Evolutionary conservation across 2,888 invertebrate species (phyloP).

Genomic region (Rhagium mordax): DNA sequence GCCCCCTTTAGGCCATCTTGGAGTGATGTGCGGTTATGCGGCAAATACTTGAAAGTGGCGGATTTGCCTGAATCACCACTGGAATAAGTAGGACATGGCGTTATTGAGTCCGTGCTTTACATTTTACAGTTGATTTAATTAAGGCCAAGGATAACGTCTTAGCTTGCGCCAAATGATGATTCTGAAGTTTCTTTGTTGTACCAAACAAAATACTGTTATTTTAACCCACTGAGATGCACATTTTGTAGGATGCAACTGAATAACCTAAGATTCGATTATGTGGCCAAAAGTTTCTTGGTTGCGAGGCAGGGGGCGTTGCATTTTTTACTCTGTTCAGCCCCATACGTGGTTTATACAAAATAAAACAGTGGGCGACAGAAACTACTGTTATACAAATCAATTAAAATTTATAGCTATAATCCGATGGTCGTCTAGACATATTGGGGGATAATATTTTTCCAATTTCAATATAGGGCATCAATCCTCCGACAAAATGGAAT

Average conservation of each 20-base stretch:
- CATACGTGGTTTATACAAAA: neutral
- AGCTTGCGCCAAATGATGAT: neutral
- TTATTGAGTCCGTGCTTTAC: neutral
- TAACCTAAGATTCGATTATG: no score
- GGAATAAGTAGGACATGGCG: slow-evolving; percentile 5
- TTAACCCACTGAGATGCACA: no score
- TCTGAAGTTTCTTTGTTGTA: neutral
- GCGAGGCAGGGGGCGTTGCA: no score
- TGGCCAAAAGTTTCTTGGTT: no score
- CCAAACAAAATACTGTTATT: neutral
- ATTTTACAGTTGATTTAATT: slow-evolving; percentile 3
- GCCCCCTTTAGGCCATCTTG: slow-evolving; percentile 23
- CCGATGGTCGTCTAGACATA: slow-evolving; percentile 2
- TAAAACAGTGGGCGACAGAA: neutral
- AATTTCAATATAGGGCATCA: neutral
- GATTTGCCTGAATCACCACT: slow-evolving; percentile 18
- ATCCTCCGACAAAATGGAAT: neutral
- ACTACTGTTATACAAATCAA: neutral
- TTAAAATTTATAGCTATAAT: slow-evolving; percentile 1
- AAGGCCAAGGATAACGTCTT: neutral
- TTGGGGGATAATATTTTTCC: neutral
- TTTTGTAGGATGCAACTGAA: no score
- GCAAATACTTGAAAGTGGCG: slow-evolving; percentile 16
- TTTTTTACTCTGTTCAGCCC: neutral
- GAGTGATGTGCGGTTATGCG: slow-evolving; percentile 27